Evolutionary conservation across 2,888 invertebrate genomes (phyloP), one percentile per base, ranked within the genome.

Genomic region (Hypsopygia costalis): DNA sequence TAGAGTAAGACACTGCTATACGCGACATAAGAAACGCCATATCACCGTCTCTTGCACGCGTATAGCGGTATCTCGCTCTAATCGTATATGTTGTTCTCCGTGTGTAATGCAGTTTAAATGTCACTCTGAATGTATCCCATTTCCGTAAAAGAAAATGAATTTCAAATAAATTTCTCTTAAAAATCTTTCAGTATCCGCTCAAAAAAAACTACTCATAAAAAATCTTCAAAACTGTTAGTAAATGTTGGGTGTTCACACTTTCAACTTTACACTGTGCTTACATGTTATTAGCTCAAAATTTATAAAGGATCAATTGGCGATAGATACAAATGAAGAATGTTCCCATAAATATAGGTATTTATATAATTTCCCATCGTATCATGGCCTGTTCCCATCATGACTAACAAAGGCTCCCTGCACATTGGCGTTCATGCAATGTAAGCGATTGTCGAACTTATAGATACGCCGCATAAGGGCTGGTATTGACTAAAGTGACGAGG

Each of bases 301-400:
- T 57, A 52, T 58, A 62, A 62, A 58, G 57, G 64, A 67, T 58
- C 51, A 67, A 78, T 76, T 78, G 75, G 74, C 62, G 62, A 62
- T 65, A 57, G 58, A 51, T 54, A 41, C 43, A 42, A 55, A 58
- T 50, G 50, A 61, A 63, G 52, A 63, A 56, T 66, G 60, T 71
- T 72, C 54, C 64, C 60, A 64, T 65, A 62, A 55, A 55, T 60
- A 66, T 81, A 77, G 76, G 74, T 80, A 80, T 80, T 77, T 81
- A 79, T 77, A 71, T 74, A 61, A 68, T 71, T 76, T 74, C 73
- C 75, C 74, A 74, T 69, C 61, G 57, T 67, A 65, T 81, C 83
- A 83, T 80, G 70, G 81, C 86, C 85, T 83, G 62, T 79, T 85
- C 83, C 83, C 68, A 71, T 76, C 67, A 74, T 73, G 69, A 73